Base-by-base conservation (phyloP, 2,888 invertebrate genomes). In the Torymus aiolomorphi region DNA sequence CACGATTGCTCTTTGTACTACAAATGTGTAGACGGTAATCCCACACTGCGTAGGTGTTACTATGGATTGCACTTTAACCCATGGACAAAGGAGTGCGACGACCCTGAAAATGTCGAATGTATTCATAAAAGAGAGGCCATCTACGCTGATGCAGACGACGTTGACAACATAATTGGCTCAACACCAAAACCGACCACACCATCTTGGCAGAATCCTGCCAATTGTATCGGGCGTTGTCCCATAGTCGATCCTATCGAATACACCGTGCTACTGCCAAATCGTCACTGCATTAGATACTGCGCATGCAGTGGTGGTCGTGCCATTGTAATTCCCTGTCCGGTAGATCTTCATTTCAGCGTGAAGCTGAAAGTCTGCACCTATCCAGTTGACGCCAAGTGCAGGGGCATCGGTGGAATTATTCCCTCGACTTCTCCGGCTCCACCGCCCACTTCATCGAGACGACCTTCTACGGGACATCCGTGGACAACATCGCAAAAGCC, bases 321-420 rank as follows among this genome's bases (percentile, higher is more conserved):
- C 31, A 42, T 71, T 5, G 42, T 83, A 51, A 52, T 70, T 13
- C 14, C 78, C 5, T 82, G 84, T 49, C 83, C 83, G 0, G 62
- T 14, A 72, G 42, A 77, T 20, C 52, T 84, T 5, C 18, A 82
- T 12, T 88, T 81, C 62, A 87, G 86, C 71, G 76, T 83, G 0
- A 0, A 73, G 2, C 2, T 78, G 1, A 69, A 83, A 79, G 83
- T 86, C 3, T 88, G 88, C 16, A 86, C 86, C 56, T 83, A 78
- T 78, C 82, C 82, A 0, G 3, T n/a, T 0, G 67, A 84, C 1
- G 86, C 84, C 0, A 70, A 82, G 0, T 87, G 87, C 11, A 65
- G 49, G 4, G 71, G 77, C 1, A 77, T 77, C 10, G 77, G 71
- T 10, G 77, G 65, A 71, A 77, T 77, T 0, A 59, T 16, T 59